These are phyloP conservation scores for Aphodius sticticus DNA, from an alignment of 2,888 invertebrate genomes.

Conservation along the genomic window DNA sequence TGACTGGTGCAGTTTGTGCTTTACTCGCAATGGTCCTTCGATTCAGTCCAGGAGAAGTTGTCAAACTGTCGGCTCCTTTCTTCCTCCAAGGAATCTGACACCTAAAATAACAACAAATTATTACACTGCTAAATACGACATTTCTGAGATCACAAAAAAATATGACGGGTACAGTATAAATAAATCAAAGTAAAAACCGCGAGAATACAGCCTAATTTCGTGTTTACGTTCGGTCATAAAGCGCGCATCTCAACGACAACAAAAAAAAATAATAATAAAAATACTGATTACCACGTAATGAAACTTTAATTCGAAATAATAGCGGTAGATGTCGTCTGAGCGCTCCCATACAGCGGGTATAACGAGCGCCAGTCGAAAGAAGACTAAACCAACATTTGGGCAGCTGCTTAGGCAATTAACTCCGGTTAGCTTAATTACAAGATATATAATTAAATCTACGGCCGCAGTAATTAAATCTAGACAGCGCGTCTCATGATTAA, in stretches of 20 bases:
- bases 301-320: background rate
- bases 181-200: conserved; percentile 5
- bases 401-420: background rate
- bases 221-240: background rate
- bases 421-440: background rate
- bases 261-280: background rate
- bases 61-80: conserved; percentile 55
- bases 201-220: background rate
- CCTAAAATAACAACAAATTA: conserved; percentile 48
- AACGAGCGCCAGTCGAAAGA: background rate
- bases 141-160: too few species aligned
- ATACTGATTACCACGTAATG: background rate
- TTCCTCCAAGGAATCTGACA: conserved; percentile 52
- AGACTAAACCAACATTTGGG: background rate
- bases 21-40: conserved; percentile 50
- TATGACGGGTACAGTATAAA: background rate
- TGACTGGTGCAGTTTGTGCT: conserved; percentile 58
- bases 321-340: background rate
- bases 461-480: background rate
- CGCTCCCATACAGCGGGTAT: background rate
- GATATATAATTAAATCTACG: background rate
- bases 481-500: background rate
- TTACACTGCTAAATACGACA: background rate
- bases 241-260: background rate
- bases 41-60: conserved; percentile 55